Evolutionary conservation across 2,888 invertebrate genomes (phyloP).

Genomic region (Drosophila robusta): DNA sequence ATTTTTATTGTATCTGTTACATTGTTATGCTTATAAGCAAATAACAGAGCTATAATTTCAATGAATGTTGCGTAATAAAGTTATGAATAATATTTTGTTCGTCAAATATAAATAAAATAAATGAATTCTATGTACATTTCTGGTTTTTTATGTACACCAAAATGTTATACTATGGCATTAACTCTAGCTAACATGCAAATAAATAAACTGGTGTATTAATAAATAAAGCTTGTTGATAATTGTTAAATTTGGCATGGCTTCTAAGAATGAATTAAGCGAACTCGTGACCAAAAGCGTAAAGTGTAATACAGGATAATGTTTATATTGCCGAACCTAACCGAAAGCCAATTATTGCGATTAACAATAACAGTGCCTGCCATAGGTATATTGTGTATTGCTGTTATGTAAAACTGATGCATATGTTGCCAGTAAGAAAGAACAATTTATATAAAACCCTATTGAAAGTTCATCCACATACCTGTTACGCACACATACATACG

Average conservation of each 20-base stretch:
- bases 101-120: constrained; percentile 25
- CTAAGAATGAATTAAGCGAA: constrained; percentile 1
- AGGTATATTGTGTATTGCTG: constrained; percentile 24
- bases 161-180: constrained; percentile 14
- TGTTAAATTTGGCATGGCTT: constrained; percentile 3
- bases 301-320: not conserved
- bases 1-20: not conserved
- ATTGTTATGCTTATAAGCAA: not conserved
- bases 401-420: constrained; percentile 26
- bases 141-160: not conserved
- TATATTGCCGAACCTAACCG: not conserved
- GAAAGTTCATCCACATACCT: constrained; percentile 48
- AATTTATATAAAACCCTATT: constrained; percentile 41
- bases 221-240: constrained; percentile 26
- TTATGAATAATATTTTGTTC: constrained; percentile 27
- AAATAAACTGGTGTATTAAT: constrained; percentile 23
- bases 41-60: not conserved
- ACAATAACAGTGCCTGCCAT: constrained; percentile 1
- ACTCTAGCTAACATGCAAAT: constrained; percentile 3
- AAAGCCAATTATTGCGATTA: constrained; percentile 1
- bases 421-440: constrained; percentile 27
- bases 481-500: constrained; percentile 10
- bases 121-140: not conserved
- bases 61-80: constrained; percentile 3
- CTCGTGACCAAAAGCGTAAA: not conserved